Percentiles rank a stretch among this genome's conserved stretches.
phyloP scores from a whole-genome alignment of 2,888 invertebrate species.

The Hydrotaea diabolus region DNA sequence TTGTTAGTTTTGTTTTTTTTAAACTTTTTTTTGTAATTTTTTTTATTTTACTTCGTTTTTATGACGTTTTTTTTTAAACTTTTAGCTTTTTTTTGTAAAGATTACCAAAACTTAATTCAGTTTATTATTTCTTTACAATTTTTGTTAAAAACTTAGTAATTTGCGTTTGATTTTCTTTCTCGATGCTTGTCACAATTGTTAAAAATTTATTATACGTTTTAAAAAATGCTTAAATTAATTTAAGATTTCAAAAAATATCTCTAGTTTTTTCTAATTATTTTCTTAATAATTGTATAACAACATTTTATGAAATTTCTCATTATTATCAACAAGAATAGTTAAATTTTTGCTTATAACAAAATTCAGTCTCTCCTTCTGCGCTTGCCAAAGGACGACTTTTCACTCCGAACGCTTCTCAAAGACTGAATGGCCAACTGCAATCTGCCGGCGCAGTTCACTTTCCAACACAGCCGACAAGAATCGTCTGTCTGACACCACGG shows the following conservation, averaged over 20 bases:
- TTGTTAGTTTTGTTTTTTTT: background rate
- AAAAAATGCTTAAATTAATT: too few species aligned
- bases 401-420: constrained; percentile 48
- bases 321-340: background rate
- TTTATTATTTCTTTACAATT: too few species aligned
- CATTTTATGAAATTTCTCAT: background rate
- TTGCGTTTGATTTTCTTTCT: too few species aligned
- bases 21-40: background rate
- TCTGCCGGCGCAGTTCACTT: constrained; percentile 43
- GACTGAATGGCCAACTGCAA: constrained; percentile 53
- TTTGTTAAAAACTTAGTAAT: too few species aligned
- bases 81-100: too few species aligned
- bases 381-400: constrained; percentile 39
- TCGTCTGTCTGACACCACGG: background rate
- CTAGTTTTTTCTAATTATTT: too few species aligned
- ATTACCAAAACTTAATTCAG: too few species aligned
- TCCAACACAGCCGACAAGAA: constrained; percentile 45
- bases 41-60: background rate
- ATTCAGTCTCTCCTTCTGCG: background rate
- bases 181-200: too few species aligned
- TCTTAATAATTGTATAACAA: background rate
- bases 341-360: background rate
- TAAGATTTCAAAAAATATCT: too few species aligned
- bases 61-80: too few species aligned
- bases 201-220: too few species aligned